Base-by-base conservation (phyloP, 37 sponge, comb jelly and placozoan species). In the Oopsacas minuta region DNA sequence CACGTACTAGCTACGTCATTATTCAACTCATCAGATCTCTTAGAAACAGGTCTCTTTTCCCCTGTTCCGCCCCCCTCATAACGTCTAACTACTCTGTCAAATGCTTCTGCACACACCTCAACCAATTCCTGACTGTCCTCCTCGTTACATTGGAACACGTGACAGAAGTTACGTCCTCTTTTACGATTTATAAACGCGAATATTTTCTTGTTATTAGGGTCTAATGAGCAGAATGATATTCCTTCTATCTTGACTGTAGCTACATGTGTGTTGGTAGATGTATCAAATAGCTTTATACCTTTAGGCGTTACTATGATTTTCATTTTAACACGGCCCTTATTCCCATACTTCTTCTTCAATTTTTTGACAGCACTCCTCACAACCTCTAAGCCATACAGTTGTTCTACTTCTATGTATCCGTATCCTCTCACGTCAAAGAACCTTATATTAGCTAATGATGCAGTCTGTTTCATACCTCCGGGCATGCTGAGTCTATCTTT, bases 111-210 rank as follows among this genome's bases (percentile, higher is more conserved):
- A 61, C 75, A 61, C 75, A 61, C 75, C 75, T 61, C 75, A 10
- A 61, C 75, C 75, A 61, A n/a, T 61, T 61, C 75, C 30, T 61
- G 75, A n/a, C 75, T 61, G 75, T 94, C 91, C 36, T 85, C 88
- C 87, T 94, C 94, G 52, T 86, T 88, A 85, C 90, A 88, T 46
- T 94, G 94, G 84, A 94, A 94, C 15, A 94, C 94, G 53, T 94
- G 94, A 49, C 94, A 94, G 85, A 94, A 94, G 37, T 89, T 94
- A 38, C 90, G 86, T 52, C 82, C 89, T 82, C 88, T 91, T 52
- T 89, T 91, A 8, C 88, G 86, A 52, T 94, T 94, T 7, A 94
- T 94, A 49, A 94, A 94, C 38, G 94, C 94, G 88, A 94, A 94
- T 35, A 94, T 35, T 83, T 89, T 88, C 53, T 85, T 83, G 82